Evolutionary conservation across 2,113 vertebrate species (phyloP).

Genomic region (Anguilla japonica): DNA sequence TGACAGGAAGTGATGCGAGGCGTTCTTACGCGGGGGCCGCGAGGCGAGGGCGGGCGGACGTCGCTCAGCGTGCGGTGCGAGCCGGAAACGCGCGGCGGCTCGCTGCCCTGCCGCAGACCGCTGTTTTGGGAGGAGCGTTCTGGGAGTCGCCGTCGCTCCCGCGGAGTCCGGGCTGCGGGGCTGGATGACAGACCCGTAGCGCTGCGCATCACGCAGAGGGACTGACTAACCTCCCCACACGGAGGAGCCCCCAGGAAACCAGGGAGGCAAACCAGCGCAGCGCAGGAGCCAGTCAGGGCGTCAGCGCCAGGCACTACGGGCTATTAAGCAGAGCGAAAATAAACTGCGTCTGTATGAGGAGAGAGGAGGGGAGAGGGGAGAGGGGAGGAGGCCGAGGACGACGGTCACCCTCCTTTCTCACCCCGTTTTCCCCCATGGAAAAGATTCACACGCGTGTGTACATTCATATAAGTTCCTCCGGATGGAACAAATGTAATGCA

Average conservation of each 20-base stretch:
- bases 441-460: too few species aligned
- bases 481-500: too few species aligned
- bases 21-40: not conserved
- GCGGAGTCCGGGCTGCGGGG: too few species aligned
- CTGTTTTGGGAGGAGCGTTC: not conserved
- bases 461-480: too few species aligned
- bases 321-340: constrained; percentile 18
- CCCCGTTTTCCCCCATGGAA: not conserved
- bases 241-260: too few species aligned
- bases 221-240: too few species aligned
- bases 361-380: not conserved
- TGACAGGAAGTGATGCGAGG: not conserved
- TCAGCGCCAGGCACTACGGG: not conserved
- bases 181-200: too few species aligned
- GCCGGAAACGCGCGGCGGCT: too few species aligned
- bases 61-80: too few species aligned
- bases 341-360: constrained; percentile 3
- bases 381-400: not conserved
- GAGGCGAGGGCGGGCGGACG: too few species aligned
- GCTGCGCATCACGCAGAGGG: not conserved
- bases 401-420: not conserved
- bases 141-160: not conserved
- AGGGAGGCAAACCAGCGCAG: not conserved
- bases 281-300: not conserved
- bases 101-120: too few species aligned